Percentiles rank a stretch among this genome's conserved stretches.
Conservation (phyloP, 2,797 vertebrate species). For the Parauchenoglanis punctatus region DNA sequence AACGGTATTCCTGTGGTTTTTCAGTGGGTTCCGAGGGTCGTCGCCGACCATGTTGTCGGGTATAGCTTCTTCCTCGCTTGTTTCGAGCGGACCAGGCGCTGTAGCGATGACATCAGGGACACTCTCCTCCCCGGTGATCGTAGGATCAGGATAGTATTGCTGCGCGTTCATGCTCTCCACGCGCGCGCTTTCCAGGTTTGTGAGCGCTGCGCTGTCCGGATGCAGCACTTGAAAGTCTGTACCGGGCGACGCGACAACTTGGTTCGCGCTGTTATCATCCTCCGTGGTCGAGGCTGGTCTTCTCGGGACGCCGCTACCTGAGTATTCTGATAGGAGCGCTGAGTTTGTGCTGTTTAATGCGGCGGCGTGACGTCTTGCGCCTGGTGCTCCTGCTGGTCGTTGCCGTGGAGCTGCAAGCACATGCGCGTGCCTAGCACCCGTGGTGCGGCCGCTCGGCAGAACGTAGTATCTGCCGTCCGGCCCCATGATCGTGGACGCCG, state of each 20-base stretch:
- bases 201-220: conserved; percentile 23
- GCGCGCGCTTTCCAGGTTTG: conserved; percentile 50
- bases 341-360: conserved; percentile 50
- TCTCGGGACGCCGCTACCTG: conserved; percentile 52
- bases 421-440: conserved; percentile 57
- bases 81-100: neutral
- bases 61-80: conserved; percentile 35
- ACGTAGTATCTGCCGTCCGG: conserved; percentile 46
- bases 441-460: conserved; percentile 34
- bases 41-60: conserved; percentile 71
- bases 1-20: conserved; percentile 75
- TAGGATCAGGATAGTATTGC: neutral
- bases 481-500: conserved; percentile 25
- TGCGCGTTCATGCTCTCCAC: conserved; percentile 44
- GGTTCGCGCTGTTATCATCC: conserved; percentile 34
- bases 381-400: conserved; percentile 45
- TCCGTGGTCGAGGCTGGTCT: conserved; percentile 31
- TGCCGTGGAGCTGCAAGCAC: conserved; percentile 28
- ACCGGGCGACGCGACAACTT: neutral
- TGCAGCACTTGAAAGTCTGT: conserved; percentile 54
- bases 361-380: conserved; percentile 42
- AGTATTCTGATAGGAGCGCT: conserved; percentile 34
- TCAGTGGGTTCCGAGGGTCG: conserved; percentile 74
- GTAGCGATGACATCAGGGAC: neutral
- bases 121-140: neutral